These are phyloP conservation scores for Leptodactylus fuscus DNA, from an alignment of 2,113 vertebrate species.

Conservation along the genomic window DNA sequence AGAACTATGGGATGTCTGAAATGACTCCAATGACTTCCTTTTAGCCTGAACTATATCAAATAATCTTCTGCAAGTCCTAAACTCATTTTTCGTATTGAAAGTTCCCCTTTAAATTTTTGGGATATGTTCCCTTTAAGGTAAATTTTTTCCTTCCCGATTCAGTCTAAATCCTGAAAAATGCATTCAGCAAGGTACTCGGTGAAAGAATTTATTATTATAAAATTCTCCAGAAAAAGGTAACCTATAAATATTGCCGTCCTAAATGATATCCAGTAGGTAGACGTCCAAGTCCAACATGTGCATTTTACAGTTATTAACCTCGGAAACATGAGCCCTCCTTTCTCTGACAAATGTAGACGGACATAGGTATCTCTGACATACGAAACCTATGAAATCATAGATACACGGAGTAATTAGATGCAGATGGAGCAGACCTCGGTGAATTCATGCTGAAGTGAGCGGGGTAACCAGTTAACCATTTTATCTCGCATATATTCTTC, in stretches of 20 bases:
- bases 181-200: not conserved
- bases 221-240: not conserved
- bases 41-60: too few relatives aligned
- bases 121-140: not conserved
- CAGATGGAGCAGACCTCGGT: conserved; percentile 23
- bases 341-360: conserved; percentile 40
- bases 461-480: not conserved
- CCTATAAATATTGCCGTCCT: conserved; percentile 25
- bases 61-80: too few relatives aligned
- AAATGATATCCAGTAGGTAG: conserved; percentile 19
- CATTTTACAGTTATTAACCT: conserved; percentile 20
- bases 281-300: conserved; percentile 27
- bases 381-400: conserved; percentile 43
- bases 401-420: conserved; percentile 37
- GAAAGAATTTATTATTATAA: not conserved
- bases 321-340: conserved; percentile 16
- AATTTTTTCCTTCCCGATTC: not conserved
- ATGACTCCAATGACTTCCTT: too few relatives aligned
- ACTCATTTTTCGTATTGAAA: too few relatives aligned
- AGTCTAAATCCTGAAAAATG: not conserved
- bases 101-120: too few relatives aligned
- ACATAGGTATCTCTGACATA: conserved; percentile 44
- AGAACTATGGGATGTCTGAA: too few relatives aligned
- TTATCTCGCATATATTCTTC: not conserved
- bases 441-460: not conserved